Base-by-base conservation (phyloP, 2,113 vertebrate genomes). In the Mustela nigripes region DNA sequence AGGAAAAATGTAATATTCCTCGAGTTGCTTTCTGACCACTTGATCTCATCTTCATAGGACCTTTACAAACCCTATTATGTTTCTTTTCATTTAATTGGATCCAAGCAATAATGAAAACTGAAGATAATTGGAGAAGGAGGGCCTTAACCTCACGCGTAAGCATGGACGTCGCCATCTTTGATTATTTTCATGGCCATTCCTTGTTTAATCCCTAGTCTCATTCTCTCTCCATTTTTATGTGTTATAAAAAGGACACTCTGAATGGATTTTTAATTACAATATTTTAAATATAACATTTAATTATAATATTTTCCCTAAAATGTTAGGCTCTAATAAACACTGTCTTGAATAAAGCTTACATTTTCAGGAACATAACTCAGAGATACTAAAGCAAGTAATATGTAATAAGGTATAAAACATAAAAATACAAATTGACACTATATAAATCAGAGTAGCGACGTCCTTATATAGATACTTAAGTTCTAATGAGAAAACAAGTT, bases 361-460 rank as follows among this genome's bases (percentile, higher is more conserved):
- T 81, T 95, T 97, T 92, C 11, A 96, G 69, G 58, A 89, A 76
- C 88, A 65, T 79, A 74, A 74, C 31, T 90, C 71, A 89, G 62
- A 94, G 79, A 45, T 60, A 78, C 33, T n/a, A 95, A 89, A 92
- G 65, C 67, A 93, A 95, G 31, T 33, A 33, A 94, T 86, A 86
- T 33, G 26, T 10, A 76, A 93, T 53, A 80, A 89, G 4, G n/a
- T 33, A 89, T 81, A 93, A 94, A 88, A 90, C 82, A 89, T 79
- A 83, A 80, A 96, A 90, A 81, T 58, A 71, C 22, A 93, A 56
- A 80, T 73, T 15, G 74, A 33, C 48, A 67, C 33, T 73, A 45
- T 28, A 42, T 74, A 67, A 88, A 79, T 78, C 42, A 78, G 48
- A 92, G 7, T 69, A 89, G 1, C 80, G 2, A 12, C 14, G 86